Evolutionary conservation across 2,113 vertebrate genomes (phyloP), one percentile per base, ranked within the genome.

Genomic region (Thinocorus orbignyianus): DNA sequence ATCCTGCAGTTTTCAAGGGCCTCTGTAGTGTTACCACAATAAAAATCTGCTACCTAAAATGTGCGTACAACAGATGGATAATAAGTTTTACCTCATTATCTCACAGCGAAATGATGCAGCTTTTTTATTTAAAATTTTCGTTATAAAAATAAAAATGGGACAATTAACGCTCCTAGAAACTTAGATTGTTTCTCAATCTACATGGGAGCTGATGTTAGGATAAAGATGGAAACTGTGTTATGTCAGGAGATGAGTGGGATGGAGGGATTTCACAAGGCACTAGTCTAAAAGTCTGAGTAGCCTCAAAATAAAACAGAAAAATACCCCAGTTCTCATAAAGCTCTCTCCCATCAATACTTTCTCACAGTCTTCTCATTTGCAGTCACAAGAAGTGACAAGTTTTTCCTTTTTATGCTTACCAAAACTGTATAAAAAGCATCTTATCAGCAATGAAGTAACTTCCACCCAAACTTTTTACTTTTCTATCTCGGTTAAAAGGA

Each of bases 81-180:
- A 57, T 77, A 90, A 66, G 51, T 90, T 93, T 92, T 71, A 77
- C 19, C 37, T 95, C 72, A 44, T 81, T 86, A 81, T 84, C 70
- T 79, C 84, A 65, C 42, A 85, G 66, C 16, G 87, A 93, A 91
- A 92, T 39, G 5, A 54, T 37, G n/a, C 39, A 17, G 16, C 3
- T 54, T 42, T 44, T 49, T 81, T 42, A 79, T 68, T 90, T 52
- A 26, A 78, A 72, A 24, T 26, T 46, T 66, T 81, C 23, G 39
- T 31, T 41, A 66, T 62, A 39, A 84, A 77, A 55, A 44, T 72
- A 81, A 71, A 83, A 92, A 74, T 55, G 23, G 61, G 72, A 41
- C 33, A 30, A 60, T 74, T 54, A 82, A 24, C 48, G 64, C 23
- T 60, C 46, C 42, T 39, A 58, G 70, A 77, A 88, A 77, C 28